Conservation (phyloP, 1,140 invertebrate species). For the Lutraria rhynchaena region DNA sequence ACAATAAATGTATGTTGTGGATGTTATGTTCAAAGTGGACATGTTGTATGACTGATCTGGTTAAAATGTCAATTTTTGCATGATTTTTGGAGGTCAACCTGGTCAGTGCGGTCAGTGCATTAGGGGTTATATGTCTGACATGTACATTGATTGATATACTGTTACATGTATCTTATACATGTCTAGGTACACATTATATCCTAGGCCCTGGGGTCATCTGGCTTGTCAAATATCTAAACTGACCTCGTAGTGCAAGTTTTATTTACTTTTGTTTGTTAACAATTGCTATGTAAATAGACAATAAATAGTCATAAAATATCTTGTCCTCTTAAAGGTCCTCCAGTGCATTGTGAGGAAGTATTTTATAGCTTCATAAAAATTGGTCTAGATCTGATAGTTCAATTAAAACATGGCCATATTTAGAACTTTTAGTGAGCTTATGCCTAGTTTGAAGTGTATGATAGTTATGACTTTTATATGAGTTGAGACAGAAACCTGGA, state of each 20-base stretch:
- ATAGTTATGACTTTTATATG: too few species aligned
- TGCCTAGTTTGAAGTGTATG: too few species aligned
- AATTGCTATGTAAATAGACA: slow-evolving; percentile 25
- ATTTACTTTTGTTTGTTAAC: slow-evolving; percentile 42
- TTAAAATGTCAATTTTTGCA: too few species aligned
- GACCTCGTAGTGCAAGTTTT: slow-evolving; percentile 36
- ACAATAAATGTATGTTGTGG: too few species aligned
- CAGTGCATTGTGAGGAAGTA: not conserved
- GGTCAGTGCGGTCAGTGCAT: slow-evolving; percentile 33
- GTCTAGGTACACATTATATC: slow-evolving; percentile 7
- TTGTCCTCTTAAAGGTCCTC: not conserved
- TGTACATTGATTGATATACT: slow-evolving; percentile 10
- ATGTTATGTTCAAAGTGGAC: too few species aligned
- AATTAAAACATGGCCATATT: too few species aligned
- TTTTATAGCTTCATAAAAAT: slow-evolving; percentile 17
- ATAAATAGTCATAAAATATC: slow-evolving; percentile 30
- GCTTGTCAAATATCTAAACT: not conserved
- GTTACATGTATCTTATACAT: slow-evolving; percentile 24
- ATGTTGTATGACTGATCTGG: too few species aligned
- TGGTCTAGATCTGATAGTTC: too few species aligned
- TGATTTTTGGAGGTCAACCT: too few species aligned
- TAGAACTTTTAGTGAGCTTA: too few species aligned
- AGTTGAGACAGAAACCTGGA: too few species aligned
- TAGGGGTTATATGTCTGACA: not conserved
- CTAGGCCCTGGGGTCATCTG: slow-evolving; percentile 7